These are phyloP conservation scores for Danionella cerebrum DNA, from an alignment of 2,113 vertebrate genomes.

Conservation along the genomic window DNA sequence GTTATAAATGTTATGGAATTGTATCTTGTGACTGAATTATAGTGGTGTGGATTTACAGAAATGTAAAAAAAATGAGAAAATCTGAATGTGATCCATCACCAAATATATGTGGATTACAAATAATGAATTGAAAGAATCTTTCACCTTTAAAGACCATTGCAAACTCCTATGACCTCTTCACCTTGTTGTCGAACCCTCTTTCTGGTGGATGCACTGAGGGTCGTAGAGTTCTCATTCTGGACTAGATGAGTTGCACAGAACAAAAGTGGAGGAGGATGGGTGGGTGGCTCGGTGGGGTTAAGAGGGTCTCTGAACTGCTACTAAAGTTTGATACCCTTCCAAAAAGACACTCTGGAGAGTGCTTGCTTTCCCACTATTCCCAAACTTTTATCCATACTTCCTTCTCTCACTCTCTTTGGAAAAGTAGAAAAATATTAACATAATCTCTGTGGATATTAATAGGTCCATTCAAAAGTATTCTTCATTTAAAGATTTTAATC, in stretches of 20 bases:
- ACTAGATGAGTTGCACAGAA: constrained; percentile 39
- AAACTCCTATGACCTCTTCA: constrained; percentile 33
- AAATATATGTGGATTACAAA: no score
- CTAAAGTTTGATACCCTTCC: constrained; percentile 40
- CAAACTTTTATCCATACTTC: neutral
- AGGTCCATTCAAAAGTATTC: no score
- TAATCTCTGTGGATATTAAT: no score
- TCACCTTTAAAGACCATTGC: constrained; percentile 50
- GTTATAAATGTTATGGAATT: no score
- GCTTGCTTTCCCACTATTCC: neutral
- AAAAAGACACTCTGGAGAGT: constrained; percentile 20
- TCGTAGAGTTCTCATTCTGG: constrained; percentile 3
- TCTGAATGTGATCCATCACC: no score
- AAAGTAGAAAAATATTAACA: no score
- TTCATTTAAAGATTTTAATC: no score
- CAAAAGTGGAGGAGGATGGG: constrained; percentile 24
- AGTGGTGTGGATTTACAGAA: no score
- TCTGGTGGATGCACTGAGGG: constrained; percentile 11
- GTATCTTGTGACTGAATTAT: no score
- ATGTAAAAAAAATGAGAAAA: no score
- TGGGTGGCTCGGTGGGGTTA: constrained; percentile 19
- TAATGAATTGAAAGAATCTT: no score
- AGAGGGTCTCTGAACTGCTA: constrained; percentile 37
- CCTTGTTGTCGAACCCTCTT: constrained; percentile 25
- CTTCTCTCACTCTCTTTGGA: neutral